phyloP scores from a whole-genome alignment of 64 coral and sea anemone species.

The Montipora sp. region DNA sequence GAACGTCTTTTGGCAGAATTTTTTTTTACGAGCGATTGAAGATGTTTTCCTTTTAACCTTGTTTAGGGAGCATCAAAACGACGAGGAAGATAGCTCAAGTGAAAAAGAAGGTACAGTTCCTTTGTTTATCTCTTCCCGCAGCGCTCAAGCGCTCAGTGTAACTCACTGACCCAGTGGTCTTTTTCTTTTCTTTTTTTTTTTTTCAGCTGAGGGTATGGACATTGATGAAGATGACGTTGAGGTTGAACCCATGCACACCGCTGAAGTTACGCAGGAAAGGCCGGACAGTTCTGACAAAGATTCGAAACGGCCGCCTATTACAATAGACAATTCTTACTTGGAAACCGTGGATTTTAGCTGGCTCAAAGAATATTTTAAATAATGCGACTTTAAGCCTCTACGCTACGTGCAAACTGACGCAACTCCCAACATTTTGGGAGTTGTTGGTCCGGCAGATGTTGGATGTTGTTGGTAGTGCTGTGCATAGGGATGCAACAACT shows the following conservation, averaged over 20 bases:
- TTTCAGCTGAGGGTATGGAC: constrained; percentile 20
- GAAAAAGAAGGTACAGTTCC: constrained; percentile 1
- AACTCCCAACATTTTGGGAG: no score
- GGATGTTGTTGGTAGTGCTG: no score
- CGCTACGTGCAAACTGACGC: no score
- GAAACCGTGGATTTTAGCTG: constrained; percentile 38
- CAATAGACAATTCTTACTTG: not conserved
- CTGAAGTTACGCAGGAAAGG: not conserved
- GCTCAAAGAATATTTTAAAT: constrained; percentile 23
- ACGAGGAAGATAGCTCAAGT: not conserved
- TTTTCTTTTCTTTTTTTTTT: not conserved
- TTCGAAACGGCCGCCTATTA: not conserved
- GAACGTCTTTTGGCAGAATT: not conserved
- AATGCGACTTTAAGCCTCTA: no score
- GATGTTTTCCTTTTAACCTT: not conserved
- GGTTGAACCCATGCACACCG: not conserved
- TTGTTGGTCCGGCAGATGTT: no score
- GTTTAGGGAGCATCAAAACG: not conserved
- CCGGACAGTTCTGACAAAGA: not conserved
- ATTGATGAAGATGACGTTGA: constrained; percentile 7
- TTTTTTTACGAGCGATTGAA: not conserved
- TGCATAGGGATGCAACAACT: no score
- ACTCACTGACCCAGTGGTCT: no score
- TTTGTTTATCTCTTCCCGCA: not conserved
- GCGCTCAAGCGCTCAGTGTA: no score